Percentiles rank a stretch among this genome's conserved stretches.
phyloP scores from a whole-genome alignment of 2,797 vertebrate genomes.

The Halcyon chelicuti region DNA sequence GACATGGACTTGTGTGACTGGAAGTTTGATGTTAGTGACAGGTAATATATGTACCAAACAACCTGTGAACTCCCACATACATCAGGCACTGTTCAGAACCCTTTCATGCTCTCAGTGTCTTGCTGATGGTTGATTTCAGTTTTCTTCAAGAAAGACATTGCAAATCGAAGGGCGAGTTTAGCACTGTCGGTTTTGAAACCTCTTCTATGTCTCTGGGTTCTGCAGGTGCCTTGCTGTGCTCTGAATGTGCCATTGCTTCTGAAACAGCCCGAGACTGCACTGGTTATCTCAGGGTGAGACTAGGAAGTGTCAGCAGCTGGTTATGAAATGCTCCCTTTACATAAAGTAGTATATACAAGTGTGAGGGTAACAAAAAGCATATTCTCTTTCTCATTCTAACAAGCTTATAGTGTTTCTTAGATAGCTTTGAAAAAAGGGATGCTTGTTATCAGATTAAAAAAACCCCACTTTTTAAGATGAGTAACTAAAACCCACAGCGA shows the following conservation, averaged over 20 bases:
- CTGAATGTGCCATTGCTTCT: not conserved
- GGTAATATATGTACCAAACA: not conserved
- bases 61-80: not conserved
- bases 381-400: not conserved
- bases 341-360: not conserved
- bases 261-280: not conserved
- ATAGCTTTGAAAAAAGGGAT: not conserved
- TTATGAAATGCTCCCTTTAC: not conserved
- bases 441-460: not conserved
- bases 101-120: rapidly evolving
- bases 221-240: not conserved
- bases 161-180: not conserved
- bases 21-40: not conserved
- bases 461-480: not conserved
- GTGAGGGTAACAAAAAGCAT: not conserved
- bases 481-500: constrained; percentile 35
- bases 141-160: not conserved
- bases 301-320: not conserved
- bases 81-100: not conserved
- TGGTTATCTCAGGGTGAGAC: not conserved
- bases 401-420: not conserved
- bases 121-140: not conserved
- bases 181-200: not conserved
- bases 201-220: not conserved
- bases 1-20: not conserved